Conservation (phyloP, 1,140 invertebrate genomes). For the Plodia interpunctella region DNA sequence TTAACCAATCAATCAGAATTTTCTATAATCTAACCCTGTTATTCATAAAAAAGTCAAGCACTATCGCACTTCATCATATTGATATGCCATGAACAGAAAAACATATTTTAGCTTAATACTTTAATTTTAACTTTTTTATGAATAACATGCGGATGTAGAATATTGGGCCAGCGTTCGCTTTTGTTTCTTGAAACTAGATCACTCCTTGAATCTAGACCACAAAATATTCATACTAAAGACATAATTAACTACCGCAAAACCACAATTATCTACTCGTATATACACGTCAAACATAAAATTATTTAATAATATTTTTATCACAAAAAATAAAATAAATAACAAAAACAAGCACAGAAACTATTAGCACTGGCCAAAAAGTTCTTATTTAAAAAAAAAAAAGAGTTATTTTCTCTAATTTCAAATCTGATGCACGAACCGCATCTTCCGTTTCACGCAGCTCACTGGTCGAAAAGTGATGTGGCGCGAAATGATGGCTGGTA, state of each 20-base stretch:
- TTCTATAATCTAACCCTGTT: no score
- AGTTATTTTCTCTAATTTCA: constrained; percentile 21
- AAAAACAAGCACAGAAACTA: neutral
- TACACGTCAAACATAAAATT: neutral
- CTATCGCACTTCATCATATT: no score
- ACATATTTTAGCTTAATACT: no score
- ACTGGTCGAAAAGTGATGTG: constrained; percentile 41
- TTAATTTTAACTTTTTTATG: no score
- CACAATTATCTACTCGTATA: neutral
- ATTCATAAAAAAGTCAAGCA: no score
- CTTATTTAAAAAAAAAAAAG: constrained; percentile 17
- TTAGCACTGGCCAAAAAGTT: constrained; percentile 29
- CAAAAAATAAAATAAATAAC: neutral
- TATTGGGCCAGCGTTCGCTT: no score
- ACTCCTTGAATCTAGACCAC: neutral
- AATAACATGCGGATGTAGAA: no score
- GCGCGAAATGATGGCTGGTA: constrained; percentile 34
- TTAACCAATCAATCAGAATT: no score
- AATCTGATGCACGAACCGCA: constrained; percentile 32
- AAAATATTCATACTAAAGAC: neutral
- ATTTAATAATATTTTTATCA: neutral
- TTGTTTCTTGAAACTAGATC: no score
- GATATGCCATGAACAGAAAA: no score
- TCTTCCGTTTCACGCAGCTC: constrained; percentile 35
- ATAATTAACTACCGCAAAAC: neutral